Conservation (phyloP, 2,113 vertebrate genomes). For the Catharus bicknelli region DNA sequence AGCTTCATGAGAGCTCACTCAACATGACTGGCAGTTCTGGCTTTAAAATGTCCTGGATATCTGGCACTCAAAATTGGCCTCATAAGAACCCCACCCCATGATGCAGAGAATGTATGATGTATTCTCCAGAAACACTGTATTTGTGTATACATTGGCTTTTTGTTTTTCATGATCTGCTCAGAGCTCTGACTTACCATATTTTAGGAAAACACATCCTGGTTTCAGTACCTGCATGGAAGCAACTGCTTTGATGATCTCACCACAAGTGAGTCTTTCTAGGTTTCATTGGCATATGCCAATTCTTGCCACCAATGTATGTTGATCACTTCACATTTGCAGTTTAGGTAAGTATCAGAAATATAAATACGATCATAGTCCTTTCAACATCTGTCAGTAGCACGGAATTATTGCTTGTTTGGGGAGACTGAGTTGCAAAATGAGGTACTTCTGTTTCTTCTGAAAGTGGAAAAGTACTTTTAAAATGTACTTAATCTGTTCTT, state of each 20-base stretch:
- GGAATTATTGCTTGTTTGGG: neutral
- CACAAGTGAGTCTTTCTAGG: neutral
- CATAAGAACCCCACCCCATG: neutral
- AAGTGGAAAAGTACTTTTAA: neutral
- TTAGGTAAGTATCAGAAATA: neutral
- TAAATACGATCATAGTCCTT: neutral
- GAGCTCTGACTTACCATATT: neutral
- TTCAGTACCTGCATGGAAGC: neutral
- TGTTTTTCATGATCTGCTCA: neutral
- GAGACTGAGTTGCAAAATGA: neutral
- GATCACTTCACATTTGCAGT: neutral
- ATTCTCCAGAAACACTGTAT: neutral
- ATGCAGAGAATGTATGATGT: neutral
- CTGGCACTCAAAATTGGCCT: neutral
- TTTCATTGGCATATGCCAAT: neutral
- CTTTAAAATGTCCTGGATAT: neutral
- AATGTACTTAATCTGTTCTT: neutral
- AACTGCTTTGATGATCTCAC: neutral
- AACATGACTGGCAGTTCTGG: neutral
- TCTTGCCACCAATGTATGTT: neutral
- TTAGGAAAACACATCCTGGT: neutral
- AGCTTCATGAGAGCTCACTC: neutral
- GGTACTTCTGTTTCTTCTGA: neutral
- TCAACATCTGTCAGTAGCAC: neutral
- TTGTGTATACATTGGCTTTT: neutral